Conservation (phyloP, 2,113 vertebrate genomes). For the Gnathonemus echidnorhynchus region DNA sequence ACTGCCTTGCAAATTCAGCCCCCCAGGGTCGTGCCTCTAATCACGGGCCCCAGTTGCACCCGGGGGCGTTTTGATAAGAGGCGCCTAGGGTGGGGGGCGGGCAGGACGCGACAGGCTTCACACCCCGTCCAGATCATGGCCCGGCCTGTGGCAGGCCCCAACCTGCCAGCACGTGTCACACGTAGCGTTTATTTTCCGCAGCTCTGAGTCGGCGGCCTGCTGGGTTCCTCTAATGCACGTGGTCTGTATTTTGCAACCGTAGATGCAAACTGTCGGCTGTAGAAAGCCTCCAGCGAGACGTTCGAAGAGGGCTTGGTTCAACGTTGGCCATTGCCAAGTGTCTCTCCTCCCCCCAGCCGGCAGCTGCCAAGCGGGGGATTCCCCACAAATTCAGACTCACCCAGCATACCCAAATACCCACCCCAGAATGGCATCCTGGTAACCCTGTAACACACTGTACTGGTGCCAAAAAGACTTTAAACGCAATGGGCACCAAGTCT, state of each 20-base stretch:
- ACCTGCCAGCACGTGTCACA: background rate
- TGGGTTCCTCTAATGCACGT: background rate
- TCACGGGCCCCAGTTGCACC: conserved; percentile 53
- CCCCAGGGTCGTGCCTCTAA: conserved; percentile 39
- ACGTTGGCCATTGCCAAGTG: background rate
- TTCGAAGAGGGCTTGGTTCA: background rate
- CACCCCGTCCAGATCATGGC: background rate
- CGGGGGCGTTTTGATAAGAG: conserved; percentile 53
- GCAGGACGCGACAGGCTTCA: conserved; percentile 3
- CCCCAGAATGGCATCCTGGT: background rate
- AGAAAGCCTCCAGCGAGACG: background rate
- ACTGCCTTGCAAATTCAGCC: background rate
- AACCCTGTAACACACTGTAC: background rate
- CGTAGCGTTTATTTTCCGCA: background rate
- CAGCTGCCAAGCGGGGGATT: background rate
- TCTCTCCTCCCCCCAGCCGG: background rate
- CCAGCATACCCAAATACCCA: background rate
- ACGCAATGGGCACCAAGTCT: background rate
- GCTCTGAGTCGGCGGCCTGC: background rate
- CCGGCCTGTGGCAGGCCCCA: background rate
- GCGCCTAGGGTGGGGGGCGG: conserved; percentile 48
- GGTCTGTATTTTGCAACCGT: background rate
- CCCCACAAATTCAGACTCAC: background rate
- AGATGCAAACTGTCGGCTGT: background rate
- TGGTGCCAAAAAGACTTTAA: background rate